Evolutionary conservation across 2,888 invertebrate species (phyloP), one percentile per base, ranked within the genome.

Genomic region (Ophioninae sp.): DNA sequence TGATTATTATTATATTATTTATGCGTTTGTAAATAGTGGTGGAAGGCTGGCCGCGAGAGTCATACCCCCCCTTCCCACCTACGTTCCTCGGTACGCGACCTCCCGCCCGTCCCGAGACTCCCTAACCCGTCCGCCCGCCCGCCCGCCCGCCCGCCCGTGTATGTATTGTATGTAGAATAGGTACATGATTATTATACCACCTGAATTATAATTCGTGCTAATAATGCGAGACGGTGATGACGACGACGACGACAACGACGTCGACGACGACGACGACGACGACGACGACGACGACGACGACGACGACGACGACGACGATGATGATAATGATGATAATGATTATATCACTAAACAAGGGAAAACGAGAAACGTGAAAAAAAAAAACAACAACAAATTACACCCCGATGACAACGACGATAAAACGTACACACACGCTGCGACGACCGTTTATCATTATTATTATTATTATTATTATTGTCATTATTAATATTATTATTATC

Each of bases 81-180:
- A 30, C 30, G 59, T 87, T 83, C 87, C 87, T 87, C 85, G 84
- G 85, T 88, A 59, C 41, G 59, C 41, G 70, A 82, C 86, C 87
- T 87, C 85, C 87, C 84, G 81, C 84, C 87, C 79, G 88, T 85
- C 87, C 86, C 88, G 82, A 86, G 80, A 77, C 82, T 87, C 79
- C 88, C 90, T 89, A 20, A 30, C 13, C 17, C 73, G 44, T 44
- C 50, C 50, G 10, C 59, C 50, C 56, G 37, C 57, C n/a, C 50
- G 10, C 59, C 50, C 56, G 37, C 57, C n/a, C 76, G 17, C 62
- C 23, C 21, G 6, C 83, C 76, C 79, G 89, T 92, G 92, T 92
- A 92, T 92, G 93, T 93, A 93, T 90, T 92, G 93, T 92, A 92
- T 91, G 92, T 93, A 93, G 92, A 91, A 89, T 93, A 93, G 93